A percentile compares a stretch with the other conserved stretches of the same genome.
phyloP scores from a whole-genome alignment of 1,140 invertebrate species.

The Phortica variegata region DNA sequence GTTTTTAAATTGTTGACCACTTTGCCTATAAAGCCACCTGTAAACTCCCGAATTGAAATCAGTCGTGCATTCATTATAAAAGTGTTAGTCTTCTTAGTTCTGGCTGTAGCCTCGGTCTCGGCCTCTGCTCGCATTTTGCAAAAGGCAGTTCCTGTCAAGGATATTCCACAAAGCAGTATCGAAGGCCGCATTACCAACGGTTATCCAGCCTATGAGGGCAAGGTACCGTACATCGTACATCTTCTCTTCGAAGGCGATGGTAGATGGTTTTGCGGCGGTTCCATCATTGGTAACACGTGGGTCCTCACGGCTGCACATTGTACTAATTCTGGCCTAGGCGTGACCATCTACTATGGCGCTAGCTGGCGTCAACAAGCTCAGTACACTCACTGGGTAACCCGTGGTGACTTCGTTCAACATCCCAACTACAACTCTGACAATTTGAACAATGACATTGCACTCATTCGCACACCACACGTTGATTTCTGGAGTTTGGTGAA shows the following conservation, averaged over 20 bases:
- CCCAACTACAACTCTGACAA: neutral
- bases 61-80: too few species aligned
- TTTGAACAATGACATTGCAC: neutral
- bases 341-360: slow-evolving; percentile 2
- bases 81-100: too few species aligned
- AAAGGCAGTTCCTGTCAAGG: too few species aligned
- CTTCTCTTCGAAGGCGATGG: slow-evolving; percentile 39
- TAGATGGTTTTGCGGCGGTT: slow-evolving; percentile 61
- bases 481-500: neutral
- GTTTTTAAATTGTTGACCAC: too few species aligned
- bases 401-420: slow-evolving; percentile 12
- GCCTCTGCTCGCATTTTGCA: slow-evolving; percentile 23
- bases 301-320: slow-evolving; percentile 15
- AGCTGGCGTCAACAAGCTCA: slow-evolving; percentile 3
- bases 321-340: slow-evolving; percentile 5
- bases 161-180: neutral
- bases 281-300: slow-evolving; percentile 18
- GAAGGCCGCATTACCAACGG: slow-evolving; percentile 23
- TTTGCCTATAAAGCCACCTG: too few species aligned
- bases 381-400: neutral
- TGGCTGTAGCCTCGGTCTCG: too few species aligned
- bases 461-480: neutral
- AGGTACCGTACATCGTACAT: slow-evolving; percentile 59
- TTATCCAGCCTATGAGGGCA: slow-evolving; percentile 27
- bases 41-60: too few species aligned